Conservation (phyloP, 1,140 invertebrate genomes). For the Linepithema humile region DNA sequence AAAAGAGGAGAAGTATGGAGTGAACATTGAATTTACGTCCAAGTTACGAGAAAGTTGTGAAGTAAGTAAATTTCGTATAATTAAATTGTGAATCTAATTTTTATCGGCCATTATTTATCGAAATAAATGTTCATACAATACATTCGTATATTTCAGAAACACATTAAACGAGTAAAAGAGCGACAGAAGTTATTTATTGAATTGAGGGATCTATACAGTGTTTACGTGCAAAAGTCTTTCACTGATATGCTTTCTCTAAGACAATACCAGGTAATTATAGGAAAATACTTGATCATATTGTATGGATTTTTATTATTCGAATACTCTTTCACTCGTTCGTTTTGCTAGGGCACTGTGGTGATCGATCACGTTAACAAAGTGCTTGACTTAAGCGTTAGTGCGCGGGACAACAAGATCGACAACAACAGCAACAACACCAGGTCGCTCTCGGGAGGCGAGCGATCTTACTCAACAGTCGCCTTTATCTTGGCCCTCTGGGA, state of each 20-base stretch:
- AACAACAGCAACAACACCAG: conserved; percentile 75
- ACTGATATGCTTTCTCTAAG: conserved; percentile 82
- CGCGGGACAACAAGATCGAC: conserved; percentile 79
- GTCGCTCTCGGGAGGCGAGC: conserved; percentile 96
- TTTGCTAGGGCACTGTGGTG: conserved; percentile 85
- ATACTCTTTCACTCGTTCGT: not conserved
- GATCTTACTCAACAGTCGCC: conserved; percentile 97
- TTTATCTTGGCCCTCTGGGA: conserved; percentile 98
- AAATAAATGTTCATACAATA: too few species aligned
- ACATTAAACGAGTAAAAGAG: conserved; percentile 72
- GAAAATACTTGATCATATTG: not conserved
- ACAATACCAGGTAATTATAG: conserved; percentile 81
- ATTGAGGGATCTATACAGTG: conserved; percentile 81
- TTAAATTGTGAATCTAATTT: not conserved
- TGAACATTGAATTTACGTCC: conserved; percentile 61
- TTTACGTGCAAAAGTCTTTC: conserved; percentile 83
- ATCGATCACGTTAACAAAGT: conserved; percentile 86
- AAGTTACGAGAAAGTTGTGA: conserved; percentile 71
- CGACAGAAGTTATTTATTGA: conserved; percentile 80
- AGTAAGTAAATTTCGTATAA: conserved; percentile 71
- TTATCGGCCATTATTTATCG: not conserved
- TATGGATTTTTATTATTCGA: not conserved
- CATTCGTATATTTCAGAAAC: conserved; percentile 73
- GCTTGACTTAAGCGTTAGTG: conserved; percentile 86
- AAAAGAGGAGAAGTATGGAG: conserved; percentile 71